A percentile compares a stretch with the other conserved stretches of the same genome.
Conservation (phyloP, 2,888 invertebrate genomes). For the Trichogramma evanescens region DNA sequence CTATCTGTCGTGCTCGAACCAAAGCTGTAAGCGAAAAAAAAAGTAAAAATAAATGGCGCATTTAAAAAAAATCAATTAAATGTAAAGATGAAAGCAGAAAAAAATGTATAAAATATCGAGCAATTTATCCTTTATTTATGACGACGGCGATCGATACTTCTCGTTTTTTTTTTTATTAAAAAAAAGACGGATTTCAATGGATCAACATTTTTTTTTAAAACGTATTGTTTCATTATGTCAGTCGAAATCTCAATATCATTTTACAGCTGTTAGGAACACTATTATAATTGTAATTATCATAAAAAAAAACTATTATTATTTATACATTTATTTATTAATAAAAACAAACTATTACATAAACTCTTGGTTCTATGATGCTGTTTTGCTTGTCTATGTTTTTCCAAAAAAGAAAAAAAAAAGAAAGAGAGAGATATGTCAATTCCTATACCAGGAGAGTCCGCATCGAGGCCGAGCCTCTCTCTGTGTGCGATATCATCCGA, state of each 20-base stretch:
- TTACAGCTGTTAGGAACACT: conserved; percentile 7
- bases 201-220: conserved; percentile 1
- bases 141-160: conserved; percentile 11
- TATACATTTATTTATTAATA: conserved; percentile 9
- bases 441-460: too few relatives aligned
- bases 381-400: too few relatives aligned
- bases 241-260: conserved; percentile 19
- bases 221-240: background rate
- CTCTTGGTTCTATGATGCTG: too few relatives aligned
- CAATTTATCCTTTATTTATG: background rate
- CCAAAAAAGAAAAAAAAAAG: too few relatives aligned
- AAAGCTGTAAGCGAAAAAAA: conserved; percentile 10
- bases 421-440: too few relatives aligned
- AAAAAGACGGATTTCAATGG: background rate
- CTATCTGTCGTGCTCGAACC: conserved; percentile 10
- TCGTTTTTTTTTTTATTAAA: background rate
- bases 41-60: conserved; percentile 7
- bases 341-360: background rate
- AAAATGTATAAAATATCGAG: too few relatives aligned
- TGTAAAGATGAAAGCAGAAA: too few relatives aligned
- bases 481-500: too few relatives aligned
- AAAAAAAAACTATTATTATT: conserved; percentile 32
- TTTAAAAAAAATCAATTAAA: background rate
- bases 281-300: conserved; percentile 20
- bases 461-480: too few relatives aligned